Evolutionary conservation across 1,140 invertebrate genomes (phyloP), one percentile per base, ranked within the genome.

Genomic region (Drosophila micromelanica): DNA sequence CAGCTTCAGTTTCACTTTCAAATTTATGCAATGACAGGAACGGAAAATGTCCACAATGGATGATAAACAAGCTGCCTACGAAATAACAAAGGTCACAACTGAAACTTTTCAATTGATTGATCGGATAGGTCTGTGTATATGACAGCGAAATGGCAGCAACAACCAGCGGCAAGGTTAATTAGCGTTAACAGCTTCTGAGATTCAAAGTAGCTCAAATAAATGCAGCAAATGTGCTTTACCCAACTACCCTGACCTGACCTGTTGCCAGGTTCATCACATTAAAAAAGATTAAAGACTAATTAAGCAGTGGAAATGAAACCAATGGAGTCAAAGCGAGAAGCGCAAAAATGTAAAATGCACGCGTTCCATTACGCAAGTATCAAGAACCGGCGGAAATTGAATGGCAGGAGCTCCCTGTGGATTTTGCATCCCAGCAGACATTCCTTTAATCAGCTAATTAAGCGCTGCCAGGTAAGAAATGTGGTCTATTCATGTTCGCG

Each of bases 51-150:
- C 67, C 74, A 79, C 71, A 76, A 67, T 69, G 65, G n/a, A 54
- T 63, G 54, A 27, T 20, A 57, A 38, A 48, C 52, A 37, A 48
- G 20, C 54, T 42, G 46, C 78, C 38, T 9, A 45, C 48, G 27
- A 71, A 82, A 60, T 84, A 84, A 84, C 80, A 84, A 84, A 84
- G 80, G 80, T 84, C 80, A 72, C 71, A 82, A 40, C 35, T 35
- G 43, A 79, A 84, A 84, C 72, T 84, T 80, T 79, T 62, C 76
- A 84, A 84, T 84, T 84, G 80, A 84, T 84, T 82, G 80, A 84
- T 84, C 59, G 76, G 57, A 48, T 52, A 48, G 49, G 56, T 49
- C 27, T 43, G 12, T n/a, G 23, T 17, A 13, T 57, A 57, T 43
- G 40, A 2, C 55, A 32, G 30, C 30, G 3, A 9, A 7, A 6